Percentiles rank a stretch among this genome's conserved stretches.
These are phyloP conservation scores for Antechinus stuartii DNA, from an alignment of 2,113 vertebrate species.

Conservation along the genomic window DNA sequence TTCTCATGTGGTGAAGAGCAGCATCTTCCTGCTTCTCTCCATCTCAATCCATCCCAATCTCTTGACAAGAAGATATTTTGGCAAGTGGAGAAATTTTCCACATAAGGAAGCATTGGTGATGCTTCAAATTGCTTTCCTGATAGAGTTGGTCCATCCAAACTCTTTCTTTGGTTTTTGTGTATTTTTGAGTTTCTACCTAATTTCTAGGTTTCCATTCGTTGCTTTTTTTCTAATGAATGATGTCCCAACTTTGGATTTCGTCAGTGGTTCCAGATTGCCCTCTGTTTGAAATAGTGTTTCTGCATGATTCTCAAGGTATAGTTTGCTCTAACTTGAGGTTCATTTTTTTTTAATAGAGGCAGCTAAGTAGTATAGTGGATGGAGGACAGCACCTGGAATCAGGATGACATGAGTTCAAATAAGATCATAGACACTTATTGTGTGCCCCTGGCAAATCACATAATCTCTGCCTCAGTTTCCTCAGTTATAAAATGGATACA, in stretches of 20 bases:
- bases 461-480: neutral
- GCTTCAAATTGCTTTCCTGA: neutral
- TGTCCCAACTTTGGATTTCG: neutral
- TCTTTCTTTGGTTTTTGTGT: neutral
- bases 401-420: neutral
- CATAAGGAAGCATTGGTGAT: neutral
- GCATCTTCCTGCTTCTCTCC: neutral
- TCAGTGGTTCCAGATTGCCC: neutral
- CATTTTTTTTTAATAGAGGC: neutral
- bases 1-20: neutral
- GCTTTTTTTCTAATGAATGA: neutral
- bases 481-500: neutral
- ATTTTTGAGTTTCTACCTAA: neutral
- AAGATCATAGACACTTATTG: no score
- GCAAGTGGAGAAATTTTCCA: neutral
- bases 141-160: neutral
- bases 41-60: neutral
- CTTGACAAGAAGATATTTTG: neutral
- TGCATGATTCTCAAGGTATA: no score
- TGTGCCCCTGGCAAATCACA: neutral
- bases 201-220: neutral
- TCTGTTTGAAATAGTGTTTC: neutral
- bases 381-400: no score
- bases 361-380: neutral
- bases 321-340: no score